Conservation (phyloP, 2,888 invertebrate genomes). For the Poecilobothrus nobilitatus region DNA sequence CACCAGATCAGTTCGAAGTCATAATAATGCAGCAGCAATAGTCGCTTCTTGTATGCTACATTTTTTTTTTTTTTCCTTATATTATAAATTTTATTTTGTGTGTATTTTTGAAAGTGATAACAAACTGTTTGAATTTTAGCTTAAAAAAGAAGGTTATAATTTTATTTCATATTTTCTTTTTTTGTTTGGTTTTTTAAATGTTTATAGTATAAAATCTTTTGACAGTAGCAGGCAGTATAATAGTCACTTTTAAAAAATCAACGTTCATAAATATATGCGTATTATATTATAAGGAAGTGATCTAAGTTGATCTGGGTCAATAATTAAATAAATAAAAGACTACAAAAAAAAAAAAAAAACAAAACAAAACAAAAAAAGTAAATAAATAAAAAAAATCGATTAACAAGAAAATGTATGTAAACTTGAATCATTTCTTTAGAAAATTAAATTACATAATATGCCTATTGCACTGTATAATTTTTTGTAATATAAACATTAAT, state of each 20-base stretch:
- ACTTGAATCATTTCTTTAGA: not conserved
- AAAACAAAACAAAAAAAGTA: not conserved
- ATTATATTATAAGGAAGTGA: not conserved
- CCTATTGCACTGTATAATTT: too few species aligned
- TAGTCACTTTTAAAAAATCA: not conserved
- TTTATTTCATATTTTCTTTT: not conserved
- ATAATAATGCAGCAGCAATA: not conserved
- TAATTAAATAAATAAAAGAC: not conserved
- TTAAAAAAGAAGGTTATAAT: not conserved
- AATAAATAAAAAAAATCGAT: not conserved
- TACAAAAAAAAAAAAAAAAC: not conserved
- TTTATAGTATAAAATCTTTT: too few species aligned
- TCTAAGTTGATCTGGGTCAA: not conserved
- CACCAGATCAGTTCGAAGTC: not conserved
- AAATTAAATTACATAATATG: not conserved
- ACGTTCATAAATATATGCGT: not conserved
- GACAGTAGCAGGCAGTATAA: not conserved
- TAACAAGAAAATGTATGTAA: too few species aligned
- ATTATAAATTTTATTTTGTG: too few species aligned
- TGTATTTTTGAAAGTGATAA: not conserved
- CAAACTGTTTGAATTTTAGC: not conserved
- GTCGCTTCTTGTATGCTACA: not conserved
- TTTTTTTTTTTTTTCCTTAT: not conserved
- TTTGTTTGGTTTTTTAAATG: not conserved
- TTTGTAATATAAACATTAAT: too few species aligned